Evolutionary conservation across 2,888 invertebrate genomes (phyloP), one percentile per base, ranked within the genome.

Genomic region (Parascotia fuliginaria): DNA sequence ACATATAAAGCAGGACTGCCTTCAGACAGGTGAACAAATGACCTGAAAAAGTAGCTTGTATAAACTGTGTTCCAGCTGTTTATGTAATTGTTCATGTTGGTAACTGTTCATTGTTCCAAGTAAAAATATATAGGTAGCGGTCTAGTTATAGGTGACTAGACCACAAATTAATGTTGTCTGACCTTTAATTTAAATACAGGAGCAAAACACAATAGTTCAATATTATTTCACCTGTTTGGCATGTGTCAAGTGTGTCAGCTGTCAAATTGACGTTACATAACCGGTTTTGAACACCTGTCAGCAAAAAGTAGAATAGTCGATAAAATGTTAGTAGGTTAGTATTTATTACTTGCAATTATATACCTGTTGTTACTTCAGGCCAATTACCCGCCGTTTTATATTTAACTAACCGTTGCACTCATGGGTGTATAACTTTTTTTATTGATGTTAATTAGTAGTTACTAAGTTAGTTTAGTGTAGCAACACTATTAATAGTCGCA

Each of bases 231-330:
- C n/a, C n/a, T n/a, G n/a, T 65, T 66, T 70, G 70, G 75, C 71
- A 60, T 71, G 60, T 67, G 60, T 70, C 65, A 67, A 60, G 65
- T 70, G 53, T 80, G 79, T 79, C 85, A 85, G 75, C 79, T 87
- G 87, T 79, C 82, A 80, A 77, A 73, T 75, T 70, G 39, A 63
- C 66, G 66, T 59, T 74, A 66, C 65, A 67, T 67, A 77, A 81
- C 77, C 66, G 72, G 82, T 81, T 73, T 50, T 46, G 57, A 64
- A 61, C 81, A 81, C 75, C 77, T 83, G 81, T 68, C 64, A 47
- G 45, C 53, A 65, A 65, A 71, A 73, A 66, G 51, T 59, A 33
- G 50, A 61, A 38, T 58, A 62, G 52, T 33, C 64, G 68, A 78
- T 75, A 75, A 74, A 65, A 69, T 70, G 73, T 70, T 73, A 58